These are phyloP conservation scores for Nanorana parkeri DNA, from an alignment of 2,113 vertebrate species.

Conservation along the genomic window DNA sequence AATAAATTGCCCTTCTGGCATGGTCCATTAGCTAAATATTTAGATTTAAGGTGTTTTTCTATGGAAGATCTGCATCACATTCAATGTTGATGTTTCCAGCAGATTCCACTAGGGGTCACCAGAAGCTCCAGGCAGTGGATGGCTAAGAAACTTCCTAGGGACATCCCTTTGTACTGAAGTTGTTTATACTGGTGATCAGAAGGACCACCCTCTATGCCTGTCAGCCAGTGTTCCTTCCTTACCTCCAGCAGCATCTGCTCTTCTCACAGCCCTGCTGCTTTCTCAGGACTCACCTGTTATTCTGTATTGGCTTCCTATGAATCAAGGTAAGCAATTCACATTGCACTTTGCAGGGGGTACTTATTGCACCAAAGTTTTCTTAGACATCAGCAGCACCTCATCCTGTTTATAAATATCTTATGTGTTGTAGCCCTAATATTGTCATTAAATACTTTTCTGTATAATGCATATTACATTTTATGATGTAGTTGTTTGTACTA, in stretches of 20 bases:
- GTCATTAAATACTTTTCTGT: too few relatives aligned
- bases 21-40: too few relatives aligned
- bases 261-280: too few relatives aligned
- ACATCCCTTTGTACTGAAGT: conserved; percentile 46
- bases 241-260: conserved; percentile 37
- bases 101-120: conserved; percentile 20
- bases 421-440: too few relatives aligned
- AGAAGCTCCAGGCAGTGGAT: background rate
- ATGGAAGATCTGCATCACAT: too few relatives aligned
- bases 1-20: background rate
- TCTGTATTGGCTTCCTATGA: background rate
- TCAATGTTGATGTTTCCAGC: background rate
- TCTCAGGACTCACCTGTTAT: conserved; percentile 4
- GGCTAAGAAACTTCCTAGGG: conserved; percentile 29
- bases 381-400: too few relatives aligned
- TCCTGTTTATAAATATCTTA: too few relatives aligned
- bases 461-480: too few relatives aligned
- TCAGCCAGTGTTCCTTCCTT: conserved; percentile 31
- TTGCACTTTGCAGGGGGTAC: background rate
- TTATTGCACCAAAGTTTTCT: background rate
- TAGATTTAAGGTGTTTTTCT: background rate
- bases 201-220: conserved; percentile 47
- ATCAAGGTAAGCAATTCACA: conserved; percentile 17
- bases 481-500: too few relatives aligned
- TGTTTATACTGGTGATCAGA: conserved; percentile 45